Conservation (phyloP, 1,140 invertebrate genomes). For the Hirudo medicinalis region DNA sequence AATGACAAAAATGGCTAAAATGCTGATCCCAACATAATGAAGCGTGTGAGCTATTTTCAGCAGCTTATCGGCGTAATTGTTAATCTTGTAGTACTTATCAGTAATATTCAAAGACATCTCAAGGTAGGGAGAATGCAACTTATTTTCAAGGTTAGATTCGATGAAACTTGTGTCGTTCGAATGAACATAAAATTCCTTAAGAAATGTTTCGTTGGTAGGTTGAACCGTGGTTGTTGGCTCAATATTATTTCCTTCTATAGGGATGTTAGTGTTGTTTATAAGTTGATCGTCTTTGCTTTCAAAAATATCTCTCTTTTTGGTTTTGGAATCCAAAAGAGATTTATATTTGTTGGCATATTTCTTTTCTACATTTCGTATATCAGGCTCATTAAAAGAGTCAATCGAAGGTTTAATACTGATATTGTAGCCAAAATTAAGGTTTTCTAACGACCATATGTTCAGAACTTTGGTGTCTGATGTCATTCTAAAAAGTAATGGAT, state of each 20-base stretch:
- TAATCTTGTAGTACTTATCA: slow-evolving; percentile 9
- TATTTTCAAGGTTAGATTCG: background rate
- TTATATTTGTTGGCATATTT: background rate
- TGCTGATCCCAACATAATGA: slow-evolving; percentile 21
- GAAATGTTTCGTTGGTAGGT: no score
- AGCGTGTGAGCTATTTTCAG: slow-evolving; percentile 23
- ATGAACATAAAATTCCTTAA: no score
- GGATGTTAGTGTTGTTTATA: background rate
- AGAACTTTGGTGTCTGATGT: no score
- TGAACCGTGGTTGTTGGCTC: background rate
- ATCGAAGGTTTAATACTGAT: background rate
- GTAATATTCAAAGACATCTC: background rate
- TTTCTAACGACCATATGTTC: background rate
- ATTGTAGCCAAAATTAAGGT: background rate
- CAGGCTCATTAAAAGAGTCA: background rate
- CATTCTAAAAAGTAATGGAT: no score
- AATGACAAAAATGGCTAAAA: slow-evolving; percentile 20
- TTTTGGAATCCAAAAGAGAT: background rate
- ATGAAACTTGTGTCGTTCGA: background rate
- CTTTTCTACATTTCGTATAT: background rate
- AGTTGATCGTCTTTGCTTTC: background rate
- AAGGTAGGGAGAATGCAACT: background rate
- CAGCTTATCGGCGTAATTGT: slow-evolving; percentile 13
- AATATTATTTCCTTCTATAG: background rate
- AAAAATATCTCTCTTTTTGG: slow-evolving; percentile 4